Base-by-base conservation (phyloP, 1,140 invertebrate genomes). In the Halictus rubicundus region DNA sequence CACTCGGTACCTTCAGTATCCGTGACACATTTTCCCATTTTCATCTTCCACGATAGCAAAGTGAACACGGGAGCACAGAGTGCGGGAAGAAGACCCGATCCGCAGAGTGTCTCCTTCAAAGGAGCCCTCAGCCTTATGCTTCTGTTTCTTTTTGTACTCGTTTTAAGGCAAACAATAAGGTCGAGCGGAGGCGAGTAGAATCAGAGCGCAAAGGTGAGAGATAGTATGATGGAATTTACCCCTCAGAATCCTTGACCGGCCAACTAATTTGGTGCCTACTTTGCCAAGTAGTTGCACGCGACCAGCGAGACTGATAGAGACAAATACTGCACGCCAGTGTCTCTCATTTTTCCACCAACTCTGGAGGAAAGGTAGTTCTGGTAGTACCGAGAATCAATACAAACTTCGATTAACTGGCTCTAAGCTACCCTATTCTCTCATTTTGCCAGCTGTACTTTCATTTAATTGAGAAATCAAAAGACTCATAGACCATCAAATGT, bases 211-310 rank as follows among this genome's bases (percentile, higher is more conserved):
- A 57, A 57, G 54, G 54, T 57, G n/a, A n/a, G 54, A 57, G 54
- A 57, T 57, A 57, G 54, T 57, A 57, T 57, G 54, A 57, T 57
- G 54, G 19, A n/a, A 57, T n/a, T 57, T 57, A 57, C 8, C 54
- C 8, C 54, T 57, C 54, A 57, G n/a, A 57, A 21, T 57, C 54
- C 54, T 57, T 57, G 54, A 57, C 54, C 54, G 54, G 54, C n/a
- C 54, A 57, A 57, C 54, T 57, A 57, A 57, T 57, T 57, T 57
- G 54, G 54, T 57, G n/a, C 54, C 54, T 57, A 57, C 54, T n/a
- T 57, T 23, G 19, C 54, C 54, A 57, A 57, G 54, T 57, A 23
- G 54, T 57, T 57, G 19, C 54, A 57, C 54, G 21, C 54, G n/a
- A 57, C 54, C 54, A 57, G 54, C 21, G 19, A 57, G 54, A n/a